phyloP scores from a whole-genome alignment of 2,113 vertebrate species.

The Prionailurus bengalensis region DNA sequence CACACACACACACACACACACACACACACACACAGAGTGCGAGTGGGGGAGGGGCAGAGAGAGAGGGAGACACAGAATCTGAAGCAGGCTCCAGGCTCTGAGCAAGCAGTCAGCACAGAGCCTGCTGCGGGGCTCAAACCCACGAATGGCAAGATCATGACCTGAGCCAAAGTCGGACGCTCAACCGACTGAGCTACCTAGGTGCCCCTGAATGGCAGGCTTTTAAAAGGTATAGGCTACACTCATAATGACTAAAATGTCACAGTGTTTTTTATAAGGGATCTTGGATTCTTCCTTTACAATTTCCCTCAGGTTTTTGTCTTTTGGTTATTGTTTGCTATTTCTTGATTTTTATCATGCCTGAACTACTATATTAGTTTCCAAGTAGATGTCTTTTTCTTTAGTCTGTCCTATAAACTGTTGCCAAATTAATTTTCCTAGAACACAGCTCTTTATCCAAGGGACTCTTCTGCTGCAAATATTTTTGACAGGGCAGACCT shows the following conservation, averaged over 20 bases:
- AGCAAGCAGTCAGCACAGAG: too few relatives aligned
- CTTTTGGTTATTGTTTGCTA: neutral
- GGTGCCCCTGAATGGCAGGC: neutral
- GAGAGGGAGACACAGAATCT: too few relatives aligned
- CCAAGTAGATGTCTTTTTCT: neutral
- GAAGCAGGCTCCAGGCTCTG: too few relatives aligned
- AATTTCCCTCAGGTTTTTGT: neutral
- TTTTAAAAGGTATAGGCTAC: neutral
- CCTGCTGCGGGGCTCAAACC: too few relatives aligned
- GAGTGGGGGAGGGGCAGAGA: too few relatives aligned
- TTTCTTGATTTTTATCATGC: slow-evolving; percentile 20
- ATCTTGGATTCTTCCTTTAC: neutral
- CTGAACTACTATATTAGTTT: neutral
- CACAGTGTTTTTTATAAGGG: neutral
- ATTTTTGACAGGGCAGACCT: neutral
- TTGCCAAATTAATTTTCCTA: slow-evolving; percentile 13
- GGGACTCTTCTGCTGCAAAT: neutral
- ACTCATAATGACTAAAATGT: neutral
- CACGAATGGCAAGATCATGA: too few relatives aligned
- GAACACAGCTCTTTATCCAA: neutral
- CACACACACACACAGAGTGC: too few relatives aligned
- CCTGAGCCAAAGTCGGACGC: too few relatives aligned
- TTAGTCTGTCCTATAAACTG: neutral
- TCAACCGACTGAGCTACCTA: too few relatives aligned
- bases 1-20: too few relatives aligned